These are phyloP conservation scores for Scomber japonicus DNA, from an alignment of 2,113 vertebrate species.

Conservation along the genomic window DNA sequence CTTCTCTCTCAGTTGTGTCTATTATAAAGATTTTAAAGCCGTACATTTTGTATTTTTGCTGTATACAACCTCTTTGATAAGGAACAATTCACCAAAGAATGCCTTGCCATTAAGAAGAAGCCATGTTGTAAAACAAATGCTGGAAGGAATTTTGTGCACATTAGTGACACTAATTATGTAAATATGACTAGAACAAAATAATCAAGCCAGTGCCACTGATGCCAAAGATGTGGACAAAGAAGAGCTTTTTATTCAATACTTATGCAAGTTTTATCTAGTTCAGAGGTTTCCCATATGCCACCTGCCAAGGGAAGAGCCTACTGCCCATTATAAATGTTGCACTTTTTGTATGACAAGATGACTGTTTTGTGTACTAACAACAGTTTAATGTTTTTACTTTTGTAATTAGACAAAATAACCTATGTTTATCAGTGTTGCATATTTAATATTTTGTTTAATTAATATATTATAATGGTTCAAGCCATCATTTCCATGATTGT, in stretches of 20 bases:
- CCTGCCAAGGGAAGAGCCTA: slow-evolving; percentile 36
- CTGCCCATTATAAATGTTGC: slow-evolving; percentile 17
- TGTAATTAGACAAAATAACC: not conserved
- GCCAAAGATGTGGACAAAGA: slow-evolving; percentile 39
- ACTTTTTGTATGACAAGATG: slow-evolving; percentile 35
- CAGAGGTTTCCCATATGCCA: slow-evolving; percentile 1
- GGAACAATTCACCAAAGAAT: slow-evolving; percentile 11
- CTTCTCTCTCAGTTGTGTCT: not conserved
- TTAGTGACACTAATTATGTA: not conserved
- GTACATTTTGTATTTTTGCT: not conserved
- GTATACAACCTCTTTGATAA: not conserved
- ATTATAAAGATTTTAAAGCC: not conserved
- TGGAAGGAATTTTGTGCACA: slow-evolving; percentile 15
- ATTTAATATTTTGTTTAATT: not conserved
- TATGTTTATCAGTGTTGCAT: slow-evolving; percentile 1
- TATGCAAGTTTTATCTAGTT: not conserved
- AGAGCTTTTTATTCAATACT: slow-evolving; percentile 8
- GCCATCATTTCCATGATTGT: not conserved
- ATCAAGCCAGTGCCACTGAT: not conserved
- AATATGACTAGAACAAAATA: slow-evolving; percentile 1
- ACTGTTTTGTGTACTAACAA: slow-evolving; percentile 12
- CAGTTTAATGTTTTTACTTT: not conserved
- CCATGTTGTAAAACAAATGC: not conserved
- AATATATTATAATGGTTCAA: not conserved
- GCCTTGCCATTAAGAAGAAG: not conserved